Conservation (phyloP, 2,888 invertebrate species). For the Tortrix viridana region DNA sequence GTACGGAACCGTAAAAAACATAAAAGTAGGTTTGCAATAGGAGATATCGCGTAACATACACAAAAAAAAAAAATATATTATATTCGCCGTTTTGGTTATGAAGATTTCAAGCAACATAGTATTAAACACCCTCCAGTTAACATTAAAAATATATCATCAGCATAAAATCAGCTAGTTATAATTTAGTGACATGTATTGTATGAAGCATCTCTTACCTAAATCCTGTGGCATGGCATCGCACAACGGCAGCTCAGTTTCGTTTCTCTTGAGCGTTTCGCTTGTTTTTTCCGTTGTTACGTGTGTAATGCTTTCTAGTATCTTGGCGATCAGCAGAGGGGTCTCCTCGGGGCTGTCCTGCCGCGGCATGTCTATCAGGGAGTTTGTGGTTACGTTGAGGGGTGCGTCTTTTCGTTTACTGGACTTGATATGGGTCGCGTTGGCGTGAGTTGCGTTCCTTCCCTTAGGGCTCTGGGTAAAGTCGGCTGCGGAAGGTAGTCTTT, state of each 20-base stretch:
- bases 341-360: conserved; percentile 47
- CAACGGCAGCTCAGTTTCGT: conserved; percentile 62
- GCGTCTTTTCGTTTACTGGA: conserved; percentile 39
- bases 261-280: conserved; percentile 52
- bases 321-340: conserved; percentile 59
- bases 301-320: conserved; percentile 61
- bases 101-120: too few relatives aligned
- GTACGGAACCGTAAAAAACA: too few relatives aligned
- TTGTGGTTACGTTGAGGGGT: conserved; percentile 40
- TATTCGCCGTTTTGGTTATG: too few relatives aligned
- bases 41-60: too few relatives aligned
- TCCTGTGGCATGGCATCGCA: conserved; percentile 87
- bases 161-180: too few relatives aligned
- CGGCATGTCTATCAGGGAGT: conserved; percentile 46
- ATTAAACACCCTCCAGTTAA: too few relatives aligned
- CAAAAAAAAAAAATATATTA: too few relatives aligned
- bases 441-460: conserved; percentile 43
- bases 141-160: too few relatives aligned
- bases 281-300: conserved; percentile 65
- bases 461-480: conserved; percentile 48
- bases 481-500: conserved; percentile 48
- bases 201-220: conserved; percentile 79
- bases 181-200: too few relatives aligned
- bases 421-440: conserved; percentile 40
- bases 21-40: too few relatives aligned